Evolutionary conservation across 2,113 vertebrate species (phyloP), one percentile per base, ranked within the genome.

Genomic region (Leptobrachium leishanense): DNA sequence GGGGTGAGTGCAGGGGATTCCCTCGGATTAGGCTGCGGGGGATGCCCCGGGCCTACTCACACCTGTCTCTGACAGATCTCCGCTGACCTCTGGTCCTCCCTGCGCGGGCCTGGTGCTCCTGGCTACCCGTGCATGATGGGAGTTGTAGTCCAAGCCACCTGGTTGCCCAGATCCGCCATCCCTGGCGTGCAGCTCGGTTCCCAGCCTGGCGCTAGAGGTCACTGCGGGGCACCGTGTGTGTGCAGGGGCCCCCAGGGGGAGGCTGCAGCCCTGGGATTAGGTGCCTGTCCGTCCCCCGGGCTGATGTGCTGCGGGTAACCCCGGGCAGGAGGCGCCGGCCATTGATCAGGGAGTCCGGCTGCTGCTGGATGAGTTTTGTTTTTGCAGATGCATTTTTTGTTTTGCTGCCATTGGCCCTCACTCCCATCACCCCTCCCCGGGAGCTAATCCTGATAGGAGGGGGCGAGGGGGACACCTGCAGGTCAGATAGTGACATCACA

Each of bases 1-100:
- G 95, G 91, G 91, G 97, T 98, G 88, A 89, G 94, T 73, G 64
- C 20, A 31, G 31, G 15, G 9, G 31, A 31, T 6, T 2, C 6
- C 2, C 6, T 1, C 15, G 41, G 9, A 13, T 1, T 1, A 2
- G 54, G 63, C n/a, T 66, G 64, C 2, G 39, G 1, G 43, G 39
- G 20, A 46, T 9, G 3, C 53, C 5, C 6, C 2, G 43, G 20
- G 7, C 41, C 20, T 7, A 20, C 64, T 2, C 40, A 15, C 6
- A 6, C 3, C 20, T 31, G 20, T 31, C 20, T 1, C 20, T 31
- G 20, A 1, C 0, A 31, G 43, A 40, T 41, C 53, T 54, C 5
- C 71, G 41, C 11, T 39, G 43, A 31, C 20, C 20, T 31, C 20
- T 31, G 20, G 20, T 31, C 20, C 46, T 50, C 46, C 46, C 46